phyloP scores from a whole-genome alignment of 2,113 vertebrate species.

The Callaeas wilsoni region DNA sequence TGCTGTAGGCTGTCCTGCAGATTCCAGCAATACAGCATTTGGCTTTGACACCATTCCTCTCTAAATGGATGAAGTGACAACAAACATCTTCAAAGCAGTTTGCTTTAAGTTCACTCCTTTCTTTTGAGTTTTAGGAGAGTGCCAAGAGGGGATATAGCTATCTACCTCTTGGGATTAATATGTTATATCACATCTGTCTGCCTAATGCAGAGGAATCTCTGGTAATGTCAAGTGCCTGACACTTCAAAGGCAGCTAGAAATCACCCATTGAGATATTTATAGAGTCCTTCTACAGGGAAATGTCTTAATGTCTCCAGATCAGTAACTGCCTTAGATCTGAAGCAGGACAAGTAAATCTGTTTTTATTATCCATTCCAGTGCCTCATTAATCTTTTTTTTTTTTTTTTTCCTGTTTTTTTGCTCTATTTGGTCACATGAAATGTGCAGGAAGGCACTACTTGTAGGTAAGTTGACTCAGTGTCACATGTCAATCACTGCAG shows the following conservation, averaged over 20 bases:
- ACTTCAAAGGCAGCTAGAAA: slow-evolving; percentile 40
- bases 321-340: slow-evolving; percentile 10
- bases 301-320: slow-evolving; percentile 10
- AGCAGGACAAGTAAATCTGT: not conserved
- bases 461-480: not conserved
- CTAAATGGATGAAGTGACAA: not conserved
- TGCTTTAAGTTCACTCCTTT: not conserved
- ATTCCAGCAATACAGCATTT: not conserved
- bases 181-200: slow-evolving; percentile 25
- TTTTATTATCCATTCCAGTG: not conserved
- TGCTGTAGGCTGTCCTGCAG: not conserved
- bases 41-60: not conserved
- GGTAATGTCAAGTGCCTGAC: slow-evolving; percentile 36
- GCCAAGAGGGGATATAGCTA: not conserved
- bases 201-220: slow-evolving; percentile 30
- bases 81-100: not conserved
- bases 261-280: slow-evolving; percentile 33
- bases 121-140: not conserved
- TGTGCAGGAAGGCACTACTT: not conserved
- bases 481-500: not conserved
- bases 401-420: not conserved
- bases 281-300: not conserved
- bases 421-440: not conserved
- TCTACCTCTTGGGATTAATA: slow-evolving; percentile 33
- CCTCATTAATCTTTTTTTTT: not conserved